phyloP scores from a whole-genome alignment of 2,797 vertebrate genomes.

The Menidia menidia region DNA sequence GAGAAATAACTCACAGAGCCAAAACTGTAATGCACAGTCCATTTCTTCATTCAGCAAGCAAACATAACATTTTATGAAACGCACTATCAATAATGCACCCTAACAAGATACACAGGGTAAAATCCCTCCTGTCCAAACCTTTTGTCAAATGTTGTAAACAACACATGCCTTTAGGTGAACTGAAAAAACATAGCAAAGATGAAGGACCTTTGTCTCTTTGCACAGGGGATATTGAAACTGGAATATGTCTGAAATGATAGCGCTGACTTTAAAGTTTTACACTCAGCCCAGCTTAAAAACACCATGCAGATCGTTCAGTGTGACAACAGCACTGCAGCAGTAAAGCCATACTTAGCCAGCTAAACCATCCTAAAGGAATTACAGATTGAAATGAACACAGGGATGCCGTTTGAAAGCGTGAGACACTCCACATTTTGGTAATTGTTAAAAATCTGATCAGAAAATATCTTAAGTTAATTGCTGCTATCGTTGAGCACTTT shows the following conservation, averaged over 20 bases:
- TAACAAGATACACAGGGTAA: background rate
- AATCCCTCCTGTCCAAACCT: background rate
- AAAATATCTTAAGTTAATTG: too few species aligned
- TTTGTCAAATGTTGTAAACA: background rate
- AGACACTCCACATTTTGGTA: too few species aligned
- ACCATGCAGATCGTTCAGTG: background rate
- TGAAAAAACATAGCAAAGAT: background rate
- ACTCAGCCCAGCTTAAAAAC: background rate
- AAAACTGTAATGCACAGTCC: background rate
- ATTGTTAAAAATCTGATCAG: too few species aligned
- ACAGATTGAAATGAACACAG: too few species aligned
- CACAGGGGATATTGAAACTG: background rate
- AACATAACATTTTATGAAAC: background rate
- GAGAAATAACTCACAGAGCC: background rate
- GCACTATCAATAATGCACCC: background rate
- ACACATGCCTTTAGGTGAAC: background rate
- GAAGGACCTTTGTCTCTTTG: background rate
- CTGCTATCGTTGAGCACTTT: too few species aligned
- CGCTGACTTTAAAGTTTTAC: constrained; percentile 3
- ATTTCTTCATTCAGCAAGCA: constrained; percentile 2
- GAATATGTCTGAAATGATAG: background rate
- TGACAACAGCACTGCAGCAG: background rate
- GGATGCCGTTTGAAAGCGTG: too few species aligned
- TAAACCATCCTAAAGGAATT: too few species aligned
- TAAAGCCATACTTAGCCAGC: too few species aligned